phyloP scores from a whole-genome alignment of 2,113 vertebrate species.

The Microtus ochrogaster region DNA sequence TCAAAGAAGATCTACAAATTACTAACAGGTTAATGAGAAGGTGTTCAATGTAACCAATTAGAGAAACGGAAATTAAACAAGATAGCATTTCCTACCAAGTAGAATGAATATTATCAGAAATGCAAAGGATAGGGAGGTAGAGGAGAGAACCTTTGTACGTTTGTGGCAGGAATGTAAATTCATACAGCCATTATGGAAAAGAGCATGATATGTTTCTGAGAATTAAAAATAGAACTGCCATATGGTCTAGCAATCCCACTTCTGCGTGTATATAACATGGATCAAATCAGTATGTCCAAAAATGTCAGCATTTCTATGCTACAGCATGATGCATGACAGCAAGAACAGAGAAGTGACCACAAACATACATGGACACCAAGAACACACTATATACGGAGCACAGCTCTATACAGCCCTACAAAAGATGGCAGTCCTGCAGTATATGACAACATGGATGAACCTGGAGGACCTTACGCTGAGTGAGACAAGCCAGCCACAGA shows the following conservation, averaged over 20 bases:
- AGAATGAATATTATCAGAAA: neutral
- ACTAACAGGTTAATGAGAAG: neutral
- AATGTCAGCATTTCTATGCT: neutral
- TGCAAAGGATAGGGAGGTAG: neutral
- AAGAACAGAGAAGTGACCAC: neutral
- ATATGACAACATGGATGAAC: neutral
- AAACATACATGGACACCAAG: neutral
- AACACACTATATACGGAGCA: neutral
- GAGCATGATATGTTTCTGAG: neutral
- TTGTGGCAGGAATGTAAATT: neutral
- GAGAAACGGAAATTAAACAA: neutral
- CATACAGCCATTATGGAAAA: neutral
- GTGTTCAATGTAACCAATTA: neutral
- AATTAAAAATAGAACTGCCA: constrained; percentile 13
- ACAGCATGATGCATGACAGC: neutral
- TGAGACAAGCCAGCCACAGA: neutral
- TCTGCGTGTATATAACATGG: neutral
- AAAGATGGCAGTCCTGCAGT: neutral
- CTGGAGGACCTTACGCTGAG: neutral
- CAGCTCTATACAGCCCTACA: neutral
- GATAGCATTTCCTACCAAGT: too few species aligned
- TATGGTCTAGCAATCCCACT: constrained; percentile 12
- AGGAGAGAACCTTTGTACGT: neutral
- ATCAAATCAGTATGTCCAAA: neutral
- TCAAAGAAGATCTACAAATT: neutral